Conservation (phyloP, 2,888 invertebrate species). For the Gastracanthus pulcherrimus region DNA sequence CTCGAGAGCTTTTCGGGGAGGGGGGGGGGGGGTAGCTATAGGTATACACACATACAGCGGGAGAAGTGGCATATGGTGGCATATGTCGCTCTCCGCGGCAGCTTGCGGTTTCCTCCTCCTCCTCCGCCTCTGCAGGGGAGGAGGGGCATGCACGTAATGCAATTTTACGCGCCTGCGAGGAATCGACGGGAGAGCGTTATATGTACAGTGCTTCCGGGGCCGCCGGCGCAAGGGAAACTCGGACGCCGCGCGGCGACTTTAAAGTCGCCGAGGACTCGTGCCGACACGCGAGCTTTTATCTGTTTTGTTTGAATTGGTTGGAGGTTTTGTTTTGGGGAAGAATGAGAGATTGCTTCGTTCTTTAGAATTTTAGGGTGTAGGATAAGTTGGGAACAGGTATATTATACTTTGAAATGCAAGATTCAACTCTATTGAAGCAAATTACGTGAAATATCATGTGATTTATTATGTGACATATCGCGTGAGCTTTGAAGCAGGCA, state of each 20-base stretch:
- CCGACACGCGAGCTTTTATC: background rate
- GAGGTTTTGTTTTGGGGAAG: background rate
- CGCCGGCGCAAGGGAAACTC: background rate
- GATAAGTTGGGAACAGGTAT: no score
- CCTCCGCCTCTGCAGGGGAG: no score
- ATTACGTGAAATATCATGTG: no score
- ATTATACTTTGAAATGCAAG: no score
- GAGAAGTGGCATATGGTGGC: slow-evolving; percentile 12
- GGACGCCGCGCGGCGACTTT: no score
- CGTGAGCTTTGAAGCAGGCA: no score
- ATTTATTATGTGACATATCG: no score
- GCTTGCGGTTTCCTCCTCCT: background rate
- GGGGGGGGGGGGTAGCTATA: background rate
- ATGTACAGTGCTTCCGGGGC: background rate
- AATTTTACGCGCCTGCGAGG: no score
- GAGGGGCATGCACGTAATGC: background rate
- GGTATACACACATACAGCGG: no score
- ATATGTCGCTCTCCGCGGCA: background rate
- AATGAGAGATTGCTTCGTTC: background rate
- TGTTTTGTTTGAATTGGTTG: background rate
- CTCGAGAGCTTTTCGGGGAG: background rate
- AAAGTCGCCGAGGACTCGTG: no score
- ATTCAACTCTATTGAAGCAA: no score
- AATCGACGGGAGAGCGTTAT: background rate
- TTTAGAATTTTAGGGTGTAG: no score